These are phyloP conservation scores for Phyllotreta striolata DNA, from an alignment of 2,888 invertebrate species.

Conservation along the genomic window DNA sequence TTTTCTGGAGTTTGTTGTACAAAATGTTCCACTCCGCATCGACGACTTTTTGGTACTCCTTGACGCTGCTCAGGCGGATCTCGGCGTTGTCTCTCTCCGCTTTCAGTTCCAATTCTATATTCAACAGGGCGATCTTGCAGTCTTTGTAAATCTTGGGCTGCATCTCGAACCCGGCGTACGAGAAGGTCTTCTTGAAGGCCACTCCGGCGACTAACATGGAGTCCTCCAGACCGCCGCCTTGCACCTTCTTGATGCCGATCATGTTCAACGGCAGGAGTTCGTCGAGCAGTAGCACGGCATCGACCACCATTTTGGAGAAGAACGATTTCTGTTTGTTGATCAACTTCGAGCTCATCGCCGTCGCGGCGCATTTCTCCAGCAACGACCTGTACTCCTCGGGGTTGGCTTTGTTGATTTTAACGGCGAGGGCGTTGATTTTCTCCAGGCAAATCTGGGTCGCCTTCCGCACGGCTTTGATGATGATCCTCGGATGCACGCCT, in stretches of 20 bases:
- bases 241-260: conserved; percentile 96
- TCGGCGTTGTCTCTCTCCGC: conserved; percentile 99
- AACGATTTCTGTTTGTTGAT: conserved; percentile 95
- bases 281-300: conserved; percentile 94
- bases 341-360: conserved; percentile 96
- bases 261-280: conserved; percentile 93
- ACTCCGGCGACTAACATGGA: conserved; percentile 92
- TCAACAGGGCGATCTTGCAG: conserved; percentile 94
- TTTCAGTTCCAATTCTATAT: conserved; percentile 97
- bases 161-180: conserved; percentile 99
- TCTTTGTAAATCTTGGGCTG: conserved; percentile 92
- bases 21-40: conserved; percentile 99
- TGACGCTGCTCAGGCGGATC: conserved; percentile 91
- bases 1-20: conserved; percentile 89
- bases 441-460: conserved; percentile 84
- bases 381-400: conserved; percentile 70
- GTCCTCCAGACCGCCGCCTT: conserved; percentile 83
- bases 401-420: conserved; percentile 75
- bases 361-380: conserved; percentile 90
- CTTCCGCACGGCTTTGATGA: conserved; percentile 87
- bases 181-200: conserved; percentile 99
- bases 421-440: conserved; percentile 83
- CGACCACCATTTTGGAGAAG: conserved; percentile 97
- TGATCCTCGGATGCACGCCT: conserved; percentile 92
- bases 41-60: conserved; percentile 95